Evolutionary conservation across 2,888 invertebrate genomes (phyloP).

Genomic region (Scaptomyza cyrtandrae): DNA sequence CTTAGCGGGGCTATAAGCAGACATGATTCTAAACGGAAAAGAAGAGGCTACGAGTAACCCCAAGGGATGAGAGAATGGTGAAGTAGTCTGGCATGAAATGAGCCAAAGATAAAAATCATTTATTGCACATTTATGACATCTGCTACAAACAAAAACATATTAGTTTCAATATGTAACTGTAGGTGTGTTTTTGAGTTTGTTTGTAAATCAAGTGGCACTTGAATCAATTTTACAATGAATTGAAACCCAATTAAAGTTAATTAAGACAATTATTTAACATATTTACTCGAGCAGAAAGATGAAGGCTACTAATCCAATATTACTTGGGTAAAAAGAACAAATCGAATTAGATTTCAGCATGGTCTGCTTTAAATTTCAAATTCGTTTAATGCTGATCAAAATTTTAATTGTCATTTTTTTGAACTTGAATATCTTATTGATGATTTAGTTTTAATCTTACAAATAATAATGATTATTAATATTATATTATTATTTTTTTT

Average conservation of each 20-base stretch:
- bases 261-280: neutral
- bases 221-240: slow-evolving; percentile 15
- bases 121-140: slow-evolving; percentile 38
- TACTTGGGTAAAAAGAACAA: neutral
- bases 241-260: slow-evolving; percentile 16
- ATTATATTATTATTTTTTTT: no score
- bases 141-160: neutral
- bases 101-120: slow-evolving; percentile 33
- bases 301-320: no score
- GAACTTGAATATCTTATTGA: no score
- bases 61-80: neutral
- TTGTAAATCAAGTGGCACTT: slow-evolving; percentile 24
- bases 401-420: neutral
- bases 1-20: slow-evolving; percentile 25
- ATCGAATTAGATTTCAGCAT: neutral
- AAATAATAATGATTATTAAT: no score
- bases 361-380: no score
- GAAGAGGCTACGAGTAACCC: slow-evolving; percentile 25
- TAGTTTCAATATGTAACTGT: neutral
- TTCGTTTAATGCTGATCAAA: no score
- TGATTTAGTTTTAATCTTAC: no score
- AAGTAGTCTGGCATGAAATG: slow-evolving; percentile 31
- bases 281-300: neutral
- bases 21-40: neutral
- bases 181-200: neutral